Base-by-base conservation (phyloP, 2,888 invertebrate species). In the Ctena decussata region DNA sequence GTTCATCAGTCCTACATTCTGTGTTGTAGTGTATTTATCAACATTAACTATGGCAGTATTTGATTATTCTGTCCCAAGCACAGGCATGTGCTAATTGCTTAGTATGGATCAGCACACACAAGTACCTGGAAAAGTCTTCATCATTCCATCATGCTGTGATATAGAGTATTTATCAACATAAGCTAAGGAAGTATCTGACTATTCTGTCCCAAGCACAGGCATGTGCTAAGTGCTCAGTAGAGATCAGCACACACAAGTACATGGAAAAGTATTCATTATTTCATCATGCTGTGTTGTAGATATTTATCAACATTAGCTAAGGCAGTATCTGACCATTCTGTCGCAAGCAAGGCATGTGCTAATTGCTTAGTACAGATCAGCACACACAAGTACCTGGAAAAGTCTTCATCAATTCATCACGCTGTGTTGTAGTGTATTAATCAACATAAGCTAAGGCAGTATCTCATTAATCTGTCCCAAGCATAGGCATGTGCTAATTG, bases 401-500 rank as follows among this genome's bases (percentile, higher is more conserved):
- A n/a, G n/a, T n/a, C n/a, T n/a, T n/a, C n/a, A n/a, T n/a, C n/a
- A n/a, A n/a, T n/a, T n/a, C n/a, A n/a, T n/a, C n/a, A n/a, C n/a
- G n/a, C n/a, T n/a, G n/a, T n/a, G n/a, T n/a, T n/a, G n/a, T n/a
- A n/a, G n/a, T n/a, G n/a, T n/a, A n/a, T n/a, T n/a, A n/a, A n/a
- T n/a, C n/a, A n/a, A n/a, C n/a, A n/a, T n/a, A n/a, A n/a, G n/a
- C n/a, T n/a, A n/a, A n/a, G n/a, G n/a, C n/a, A n/a, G 46, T 46
- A 15, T 15, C 21, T 46, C 18, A 46, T 46, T 3, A 32, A 35
- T 5, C 8, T 35, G 8, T 65, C 65, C 32, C 65, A 35, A 65
- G 65, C 65, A 65, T 35, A 65, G 65, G 65, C 65, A 65, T 65
- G 65, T 65, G 65, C 65, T 65, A 65, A 65, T 65, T 35, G 18